These are phyloP conservation scores for Rhamnusium bicolor DNA, from an alignment of 2,888 invertebrate species.

Conservation along the genomic window DNA sequence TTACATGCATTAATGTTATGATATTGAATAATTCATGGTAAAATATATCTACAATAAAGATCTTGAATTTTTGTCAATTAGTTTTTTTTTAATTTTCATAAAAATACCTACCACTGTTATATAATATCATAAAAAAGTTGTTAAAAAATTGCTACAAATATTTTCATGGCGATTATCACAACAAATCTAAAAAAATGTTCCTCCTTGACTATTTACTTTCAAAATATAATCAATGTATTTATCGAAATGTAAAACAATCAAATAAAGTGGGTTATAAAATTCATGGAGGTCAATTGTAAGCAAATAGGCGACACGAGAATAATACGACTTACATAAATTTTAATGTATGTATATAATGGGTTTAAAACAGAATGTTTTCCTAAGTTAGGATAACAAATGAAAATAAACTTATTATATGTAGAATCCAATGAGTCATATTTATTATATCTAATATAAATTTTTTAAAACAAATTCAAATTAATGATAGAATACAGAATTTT, in stretches of 20 bases:
- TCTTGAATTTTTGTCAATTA: too few relatives aligned
- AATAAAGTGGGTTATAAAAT: neutral
- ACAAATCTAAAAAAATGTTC: neutral
- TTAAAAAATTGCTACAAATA: neutral
- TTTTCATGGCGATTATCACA: neutral
- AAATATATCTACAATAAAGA: too few relatives aligned
- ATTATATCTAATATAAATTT: too few relatives aligned
- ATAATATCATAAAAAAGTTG: neutral
- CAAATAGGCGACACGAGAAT: neutral
- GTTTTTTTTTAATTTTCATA: too few relatives aligned
- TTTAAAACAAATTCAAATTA: too few relatives aligned
- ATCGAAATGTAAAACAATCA: neutral
- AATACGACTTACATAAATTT: neutral
- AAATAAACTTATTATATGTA: too few relatives aligned
- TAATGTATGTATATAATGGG: neutral
- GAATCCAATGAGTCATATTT: too few relatives aligned
- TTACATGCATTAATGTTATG: too few relatives aligned
- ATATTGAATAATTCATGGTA: too few relatives aligned
- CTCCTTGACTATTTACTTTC: neutral
- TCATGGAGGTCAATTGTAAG: neutral
- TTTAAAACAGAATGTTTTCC: neutral
- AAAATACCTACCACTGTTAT: too few relatives aligned
- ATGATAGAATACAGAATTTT: too few relatives aligned
- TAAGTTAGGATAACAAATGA: too few relatives aligned
- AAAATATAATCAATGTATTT: neutral